A percentile compares a stretch with the other conserved stretches of the same genome.
phyloP scores from a whole-genome alignment of 2,888 invertebrate genomes.

The Sturmia bella region DNA sequence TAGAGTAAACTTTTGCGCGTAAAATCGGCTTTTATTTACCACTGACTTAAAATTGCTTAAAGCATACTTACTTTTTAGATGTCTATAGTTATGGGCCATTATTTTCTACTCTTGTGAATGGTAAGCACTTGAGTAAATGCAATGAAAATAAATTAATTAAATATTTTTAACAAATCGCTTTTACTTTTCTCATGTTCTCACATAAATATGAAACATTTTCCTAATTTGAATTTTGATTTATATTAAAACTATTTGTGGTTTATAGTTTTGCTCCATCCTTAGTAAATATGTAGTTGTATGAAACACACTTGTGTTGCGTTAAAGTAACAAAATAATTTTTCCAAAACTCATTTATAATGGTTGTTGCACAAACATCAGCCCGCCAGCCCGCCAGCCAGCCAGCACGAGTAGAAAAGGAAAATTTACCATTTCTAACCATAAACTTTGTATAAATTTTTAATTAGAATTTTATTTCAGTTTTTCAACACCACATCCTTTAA shows the following conservation, averaged over 20 bases:
- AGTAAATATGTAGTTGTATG: neutral
- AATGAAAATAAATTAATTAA: too few species aligned
- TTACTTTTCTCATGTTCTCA: neutral
- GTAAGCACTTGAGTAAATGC: too few species aligned
- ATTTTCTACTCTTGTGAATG: too few species aligned
- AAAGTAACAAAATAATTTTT: constrained; percentile 24
- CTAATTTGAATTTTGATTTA: constrained; percentile 42
- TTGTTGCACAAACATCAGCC: constrained; percentile 1
- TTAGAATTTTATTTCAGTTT: constrained; percentile 55
- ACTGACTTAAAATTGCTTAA: too few species aligned
- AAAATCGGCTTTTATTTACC: too few species aligned
- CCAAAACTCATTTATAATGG: constrained; percentile 55
- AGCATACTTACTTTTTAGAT: too few species aligned
- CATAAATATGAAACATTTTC: constrained; percentile 4
- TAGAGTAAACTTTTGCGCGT: too few species aligned
- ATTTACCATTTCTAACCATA: constrained; percentile 55
- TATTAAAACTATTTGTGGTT: constrained; percentile 57
- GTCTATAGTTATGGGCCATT: too few species aligned
- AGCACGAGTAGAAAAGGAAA: constrained; percentile 17
- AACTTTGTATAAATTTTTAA: constrained; percentile 67
- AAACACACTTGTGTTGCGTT: neutral
- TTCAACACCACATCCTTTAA: constrained; percentile 60
- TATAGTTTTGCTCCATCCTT: neutral
- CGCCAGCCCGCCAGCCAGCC: constrained; percentile 13
- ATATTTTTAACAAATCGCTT: neutral